These are phyloP conservation scores for Rhagologus leucostigma DNA, from an alignment of 2,113 vertebrate genomes.

Conservation along the genomic window DNA sequence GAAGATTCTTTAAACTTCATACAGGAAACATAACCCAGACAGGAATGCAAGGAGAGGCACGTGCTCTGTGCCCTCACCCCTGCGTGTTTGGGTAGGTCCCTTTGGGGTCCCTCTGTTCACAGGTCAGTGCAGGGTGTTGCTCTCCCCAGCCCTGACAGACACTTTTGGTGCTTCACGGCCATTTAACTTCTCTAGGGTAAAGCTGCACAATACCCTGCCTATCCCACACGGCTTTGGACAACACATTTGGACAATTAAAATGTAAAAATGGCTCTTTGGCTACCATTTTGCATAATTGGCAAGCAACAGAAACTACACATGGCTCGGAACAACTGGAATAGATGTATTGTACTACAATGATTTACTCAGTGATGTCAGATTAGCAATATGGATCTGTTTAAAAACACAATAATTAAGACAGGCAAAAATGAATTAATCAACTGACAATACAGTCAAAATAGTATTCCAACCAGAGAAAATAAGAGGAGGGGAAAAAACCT, in stretches of 20 bases:
- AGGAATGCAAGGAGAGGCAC: not conserved
- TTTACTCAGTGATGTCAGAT: constrained; percentile 76
- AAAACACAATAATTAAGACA: constrained; percentile 78
- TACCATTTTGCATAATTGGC: constrained; percentile 51
- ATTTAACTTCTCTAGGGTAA: constrained; percentile 54
- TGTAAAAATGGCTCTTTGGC: constrained; percentile 66
- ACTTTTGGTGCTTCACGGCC: constrained; percentile 53
- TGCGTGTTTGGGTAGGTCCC: not conserved
- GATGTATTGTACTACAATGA: constrained; percentile 65
- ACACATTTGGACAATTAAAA: constrained; percentile 69
- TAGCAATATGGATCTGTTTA: constrained; percentile 77
- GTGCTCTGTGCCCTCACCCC: not conserved
- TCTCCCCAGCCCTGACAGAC: constrained; percentile 50
- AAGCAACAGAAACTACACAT: constrained; percentile 37
- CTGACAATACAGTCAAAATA: constrained; percentile 69
- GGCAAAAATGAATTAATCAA: constrained; percentile 76
- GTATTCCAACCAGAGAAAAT: constrained; percentile 67
- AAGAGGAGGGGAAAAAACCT: constrained; percentile 48
- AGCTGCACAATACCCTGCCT: constrained; percentile 43
- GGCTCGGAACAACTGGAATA: constrained; percentile 39
- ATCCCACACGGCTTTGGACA: constrained; percentile 52
- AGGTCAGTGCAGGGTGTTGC: not conserved
- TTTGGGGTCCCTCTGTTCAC: not conserved
- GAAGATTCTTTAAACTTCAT: not conserved
- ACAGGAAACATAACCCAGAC: not conserved